Evolutionary conservation across 2,797 vertebrate genomes (phyloP).

Genomic region (Fundulus diaphanus): DNA sequence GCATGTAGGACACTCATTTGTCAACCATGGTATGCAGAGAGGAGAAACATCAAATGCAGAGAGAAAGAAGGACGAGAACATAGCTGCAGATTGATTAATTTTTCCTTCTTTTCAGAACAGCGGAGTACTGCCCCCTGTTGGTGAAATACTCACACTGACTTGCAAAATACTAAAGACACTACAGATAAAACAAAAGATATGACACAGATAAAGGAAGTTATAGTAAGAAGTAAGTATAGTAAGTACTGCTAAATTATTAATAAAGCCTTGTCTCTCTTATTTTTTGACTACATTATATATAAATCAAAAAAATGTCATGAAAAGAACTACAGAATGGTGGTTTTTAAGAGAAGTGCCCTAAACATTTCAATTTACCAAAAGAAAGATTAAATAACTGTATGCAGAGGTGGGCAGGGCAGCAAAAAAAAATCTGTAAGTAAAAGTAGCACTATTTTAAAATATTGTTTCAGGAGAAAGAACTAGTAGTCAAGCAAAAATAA

Average conservation of each 20-base stretch:
- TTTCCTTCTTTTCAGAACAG: constrained; percentile 19
- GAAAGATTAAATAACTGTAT: too few relatives aligned
- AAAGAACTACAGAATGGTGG: too few relatives aligned
- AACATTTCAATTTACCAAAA: too few relatives aligned
- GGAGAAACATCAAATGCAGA: constrained; percentile 37
- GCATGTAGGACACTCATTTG: constrained; percentile 20
- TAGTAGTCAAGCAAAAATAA: too few relatives aligned
- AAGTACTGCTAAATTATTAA: neutral
- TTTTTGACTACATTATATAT: too few relatives aligned
- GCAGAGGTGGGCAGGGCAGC: too few relatives aligned
- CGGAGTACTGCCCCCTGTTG: constrained; percentile 64
- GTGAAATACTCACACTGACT: neutral
- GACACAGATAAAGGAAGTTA: neutral
- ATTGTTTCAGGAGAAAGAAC: too few relatives aligned
- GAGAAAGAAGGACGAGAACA: constrained; percentile 32
- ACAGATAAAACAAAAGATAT: neutral
- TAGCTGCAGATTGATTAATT: constrained; percentile 40
- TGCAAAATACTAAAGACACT: neutral
- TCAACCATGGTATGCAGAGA: constrained; percentile 26
- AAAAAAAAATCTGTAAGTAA: too few relatives aligned
- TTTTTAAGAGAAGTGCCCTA: too few relatives aligned
- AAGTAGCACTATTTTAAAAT: too few relatives aligned
- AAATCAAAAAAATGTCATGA: too few relatives aligned
- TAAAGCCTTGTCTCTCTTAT: neutral
- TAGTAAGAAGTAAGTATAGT: too few relatives aligned